Evolutionary conservation across 2,113 vertebrate species (phyloP).

Genomic region (Theristicus caerulescens): DNA sequence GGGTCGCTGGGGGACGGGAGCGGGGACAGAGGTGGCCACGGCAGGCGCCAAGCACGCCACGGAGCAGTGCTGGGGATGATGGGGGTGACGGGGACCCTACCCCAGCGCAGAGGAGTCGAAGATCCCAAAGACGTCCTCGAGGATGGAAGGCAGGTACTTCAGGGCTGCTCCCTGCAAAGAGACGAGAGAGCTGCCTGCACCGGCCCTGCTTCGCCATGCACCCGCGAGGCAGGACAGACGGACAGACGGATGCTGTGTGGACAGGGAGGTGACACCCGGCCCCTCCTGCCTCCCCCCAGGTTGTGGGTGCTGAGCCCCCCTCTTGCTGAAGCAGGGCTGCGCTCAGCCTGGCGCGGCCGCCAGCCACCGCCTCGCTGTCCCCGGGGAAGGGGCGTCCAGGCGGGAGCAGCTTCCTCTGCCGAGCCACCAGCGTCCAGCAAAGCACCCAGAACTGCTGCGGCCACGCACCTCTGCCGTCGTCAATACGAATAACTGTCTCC

Average conservation of each 20-base stretch:
- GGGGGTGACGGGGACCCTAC: neutral
- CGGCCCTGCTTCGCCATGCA: fast-evolving
- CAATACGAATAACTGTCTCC: neutral
- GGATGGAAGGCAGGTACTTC: conserved; percentile 56
- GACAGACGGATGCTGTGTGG: fast-evolving
- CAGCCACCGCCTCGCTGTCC: fast-evolving
- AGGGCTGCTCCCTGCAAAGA: conserved; percentile 55
- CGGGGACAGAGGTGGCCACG: neutral
- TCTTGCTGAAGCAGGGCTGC: fast-evolving
- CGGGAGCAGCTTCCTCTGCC: neutral
- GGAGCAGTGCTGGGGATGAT: fast-evolving
- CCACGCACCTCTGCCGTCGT: neutral
- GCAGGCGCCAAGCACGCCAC: neutral
- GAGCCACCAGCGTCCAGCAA: too few relatives aligned
- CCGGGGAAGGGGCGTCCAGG: neutral
- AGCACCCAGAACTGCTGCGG: too few relatives aligned
- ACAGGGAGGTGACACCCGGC: neutral
- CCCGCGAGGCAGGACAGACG: fast-evolving
- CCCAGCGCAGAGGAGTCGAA: conserved; percentile 21
- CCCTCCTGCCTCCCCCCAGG: neutral
- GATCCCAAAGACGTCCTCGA: conserved; percentile 33
- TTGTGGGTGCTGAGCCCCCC: neutral
- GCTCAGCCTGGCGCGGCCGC: neutral
- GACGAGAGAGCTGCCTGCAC: neutral
- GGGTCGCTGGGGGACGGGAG: fast-evolving